A percentile compares a stretch with the other conserved stretches of the same genome.
Conservation (phyloP, 2,888 invertebrate genomes). For the Troides oblongomaculatus region DNA sequence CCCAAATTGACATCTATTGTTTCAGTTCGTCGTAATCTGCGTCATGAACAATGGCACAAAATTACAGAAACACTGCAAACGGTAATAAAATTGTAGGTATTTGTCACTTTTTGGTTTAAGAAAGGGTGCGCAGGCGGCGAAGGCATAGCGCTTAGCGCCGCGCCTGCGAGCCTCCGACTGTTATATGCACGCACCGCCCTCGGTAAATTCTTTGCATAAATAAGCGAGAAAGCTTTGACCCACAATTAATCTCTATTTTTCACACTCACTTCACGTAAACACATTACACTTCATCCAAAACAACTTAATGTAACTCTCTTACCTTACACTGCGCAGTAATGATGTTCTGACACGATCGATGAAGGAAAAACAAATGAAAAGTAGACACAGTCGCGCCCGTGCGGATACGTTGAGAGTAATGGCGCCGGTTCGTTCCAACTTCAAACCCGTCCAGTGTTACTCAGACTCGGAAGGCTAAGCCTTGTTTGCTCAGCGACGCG, state of each 20-base stretch:
- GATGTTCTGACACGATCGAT: constrained; percentile 75
- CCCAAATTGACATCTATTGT: constrained; percentile 38
- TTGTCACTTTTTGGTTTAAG: constrained; percentile 54
- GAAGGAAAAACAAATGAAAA: constrained; percentile 68
- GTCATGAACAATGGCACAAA: constrained; percentile 57
- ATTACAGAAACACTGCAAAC: constrained; percentile 59
- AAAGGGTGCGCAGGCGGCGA: constrained; percentile 69
- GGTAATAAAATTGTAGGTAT: constrained; percentile 55
- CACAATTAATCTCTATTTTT: constrained; percentile 46
- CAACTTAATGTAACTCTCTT: constrained; percentile 66
- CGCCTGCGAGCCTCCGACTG: constrained; percentile 66
- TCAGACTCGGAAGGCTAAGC: constrained; percentile 73
- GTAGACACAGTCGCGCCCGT: constrained; percentile 75
- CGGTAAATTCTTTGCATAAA: constrained; percentile 77
- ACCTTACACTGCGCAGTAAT: constrained; percentile 77
- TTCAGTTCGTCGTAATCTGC: constrained; percentile 46
- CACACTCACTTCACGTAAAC: constrained; percentile 60
- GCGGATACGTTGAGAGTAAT: constrained; percentile 74
- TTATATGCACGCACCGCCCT: constrained; percentile 72
- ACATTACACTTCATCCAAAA: constrained; percentile 63
- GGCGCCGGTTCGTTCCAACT: constrained; percentile 65
- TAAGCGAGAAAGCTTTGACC: constrained; percentile 71
- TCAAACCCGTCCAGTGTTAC: constrained; percentile 64
- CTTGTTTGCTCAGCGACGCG: constrained; percentile 75
- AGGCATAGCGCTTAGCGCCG: constrained; percentile 65